Evolutionary conservation across 2,113 vertebrate species (phyloP).

Genomic region (Pionites leucogaster): DNA sequence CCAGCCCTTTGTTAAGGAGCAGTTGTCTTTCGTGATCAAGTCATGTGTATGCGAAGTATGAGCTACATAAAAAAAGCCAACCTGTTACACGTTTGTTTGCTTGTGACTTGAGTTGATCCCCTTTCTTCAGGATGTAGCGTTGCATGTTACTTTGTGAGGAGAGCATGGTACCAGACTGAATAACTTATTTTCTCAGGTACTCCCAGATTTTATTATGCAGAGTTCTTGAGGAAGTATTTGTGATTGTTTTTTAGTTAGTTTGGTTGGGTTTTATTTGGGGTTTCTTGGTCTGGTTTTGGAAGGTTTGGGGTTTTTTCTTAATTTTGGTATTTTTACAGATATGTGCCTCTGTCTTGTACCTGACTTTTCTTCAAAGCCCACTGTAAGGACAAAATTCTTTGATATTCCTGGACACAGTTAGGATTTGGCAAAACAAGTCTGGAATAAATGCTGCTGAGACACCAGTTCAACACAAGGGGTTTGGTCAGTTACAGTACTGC

Average conservation of each 20-base stretch:
- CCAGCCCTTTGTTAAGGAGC: not conserved
- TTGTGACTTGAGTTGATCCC: not conserved
- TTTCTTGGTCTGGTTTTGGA: not conserved
- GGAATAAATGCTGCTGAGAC: not conserved
- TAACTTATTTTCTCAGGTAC: not conserved
- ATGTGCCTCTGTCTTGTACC: not conserved
- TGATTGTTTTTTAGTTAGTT: not conserved
- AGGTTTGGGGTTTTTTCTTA: not conserved
- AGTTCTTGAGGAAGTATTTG: not conserved
- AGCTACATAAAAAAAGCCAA: not conserved
- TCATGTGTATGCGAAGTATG: not conserved
- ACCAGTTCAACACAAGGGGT: not conserved
- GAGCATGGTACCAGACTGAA: too few species aligned
- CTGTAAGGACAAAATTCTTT: not conserved
- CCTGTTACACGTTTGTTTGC: not conserved
- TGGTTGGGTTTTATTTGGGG: not conserved
- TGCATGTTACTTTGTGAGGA: not conserved
- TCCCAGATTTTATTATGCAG: not conserved
- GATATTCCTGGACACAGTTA: not conserved
- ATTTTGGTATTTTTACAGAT: not conserved
- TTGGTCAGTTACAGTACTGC: not conserved
- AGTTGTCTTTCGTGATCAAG: not conserved
- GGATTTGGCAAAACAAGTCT: not conserved
- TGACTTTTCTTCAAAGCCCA: not conserved
- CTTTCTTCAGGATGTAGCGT: not conserved